Conservation (phyloP, 2,797 vertebrate species). For the Typhlichthys eigenmanni region DNA sequence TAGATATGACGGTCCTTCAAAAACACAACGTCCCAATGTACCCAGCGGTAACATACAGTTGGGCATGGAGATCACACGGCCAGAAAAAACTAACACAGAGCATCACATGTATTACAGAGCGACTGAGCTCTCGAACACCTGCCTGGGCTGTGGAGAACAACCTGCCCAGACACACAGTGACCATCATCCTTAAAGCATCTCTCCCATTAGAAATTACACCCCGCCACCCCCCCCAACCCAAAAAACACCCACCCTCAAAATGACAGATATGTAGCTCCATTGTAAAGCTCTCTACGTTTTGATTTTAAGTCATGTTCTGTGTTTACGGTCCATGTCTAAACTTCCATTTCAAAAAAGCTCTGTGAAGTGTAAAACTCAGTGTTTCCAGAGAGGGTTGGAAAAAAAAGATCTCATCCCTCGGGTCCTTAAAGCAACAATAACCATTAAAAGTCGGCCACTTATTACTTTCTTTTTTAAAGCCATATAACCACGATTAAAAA, state of each 20-base stretch:
- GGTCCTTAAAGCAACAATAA: conserved; percentile 80
- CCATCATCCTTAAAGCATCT: conserved; percentile 45
- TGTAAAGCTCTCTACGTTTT: conserved; percentile 73
- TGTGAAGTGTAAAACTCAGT: conserved; percentile 68
- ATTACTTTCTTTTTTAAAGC: conserved; percentile 83
- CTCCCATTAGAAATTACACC: conserved; percentile 42
- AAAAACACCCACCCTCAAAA: conserved; percentile 23
- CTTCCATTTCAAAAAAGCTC: conserved; percentile 61
- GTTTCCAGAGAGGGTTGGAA: conserved; percentile 75
- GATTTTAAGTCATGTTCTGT: conserved; percentile 65
- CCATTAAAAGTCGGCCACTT: conserved; percentile 77
- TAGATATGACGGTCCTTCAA: conserved; percentile 78
- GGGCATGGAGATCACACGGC: conserved; percentile 31
- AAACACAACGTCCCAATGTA: conserved; percentile 53
- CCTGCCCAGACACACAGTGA: conserved; percentile 36
- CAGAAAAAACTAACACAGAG: conserved; percentile 43
- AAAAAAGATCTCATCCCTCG: conserved; percentile 54
- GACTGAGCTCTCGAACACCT: conserved; percentile 53
- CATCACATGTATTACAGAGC: conserved; percentile 38
- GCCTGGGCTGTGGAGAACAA: conserved; percentile 48
- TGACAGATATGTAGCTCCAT: conserved; percentile 53
- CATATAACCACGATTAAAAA: conserved; percentile 82
- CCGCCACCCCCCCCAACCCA: conserved; percentile 25
- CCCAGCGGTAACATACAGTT: conserved; percentile 42
- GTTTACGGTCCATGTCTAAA: conserved; percentile 57